Conservation (phyloP, 2,113 vertebrate genomes). For the Coturnix japonica region DNA sequence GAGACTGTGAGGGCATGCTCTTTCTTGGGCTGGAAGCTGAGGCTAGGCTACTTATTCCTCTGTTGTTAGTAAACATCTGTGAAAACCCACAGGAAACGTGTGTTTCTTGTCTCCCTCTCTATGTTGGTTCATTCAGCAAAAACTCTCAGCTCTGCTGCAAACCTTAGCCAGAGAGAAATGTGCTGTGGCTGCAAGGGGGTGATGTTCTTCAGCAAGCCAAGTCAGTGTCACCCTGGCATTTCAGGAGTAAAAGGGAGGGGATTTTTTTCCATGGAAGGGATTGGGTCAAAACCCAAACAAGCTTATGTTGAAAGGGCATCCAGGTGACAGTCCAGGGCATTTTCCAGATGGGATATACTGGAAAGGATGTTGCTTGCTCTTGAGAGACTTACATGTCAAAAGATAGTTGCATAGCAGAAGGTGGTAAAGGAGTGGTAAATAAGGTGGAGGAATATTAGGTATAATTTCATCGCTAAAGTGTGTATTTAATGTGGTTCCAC, state of each 20-base stretch:
- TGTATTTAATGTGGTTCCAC: not conserved
- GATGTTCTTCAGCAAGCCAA: accelerated
- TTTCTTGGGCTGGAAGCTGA: not conserved
- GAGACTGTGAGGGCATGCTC: not conserved
- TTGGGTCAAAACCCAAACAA: not conserved
- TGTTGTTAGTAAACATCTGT: constrained; percentile 14
- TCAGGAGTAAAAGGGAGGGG: not conserved
- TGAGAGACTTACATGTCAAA: not conserved
- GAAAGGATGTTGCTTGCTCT: not conserved
- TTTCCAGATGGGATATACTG: not conserved
- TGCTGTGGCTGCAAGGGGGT: not conserved
- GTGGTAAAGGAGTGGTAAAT: not conserved
- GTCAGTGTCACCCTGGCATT: not conserved
- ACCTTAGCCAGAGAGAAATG: not conserved
- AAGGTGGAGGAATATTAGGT: not conserved
- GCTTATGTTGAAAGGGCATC: not conserved
- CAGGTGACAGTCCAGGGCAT: not conserved
- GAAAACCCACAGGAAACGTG: not conserved
- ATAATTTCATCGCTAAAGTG: not conserved
- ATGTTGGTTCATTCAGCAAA: not conserved
- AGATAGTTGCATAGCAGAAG: not conserved
- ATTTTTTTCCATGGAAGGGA: not conserved
- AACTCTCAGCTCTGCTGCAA: not conserved
- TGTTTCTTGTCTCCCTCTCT: not conserved
- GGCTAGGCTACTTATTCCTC: not conserved